Evolutionary conservation across 2,888 invertebrate genomes (phyloP), one percentile per base, ranked within the genome.

Genomic region (Carterocephalus palaemon): DNA sequence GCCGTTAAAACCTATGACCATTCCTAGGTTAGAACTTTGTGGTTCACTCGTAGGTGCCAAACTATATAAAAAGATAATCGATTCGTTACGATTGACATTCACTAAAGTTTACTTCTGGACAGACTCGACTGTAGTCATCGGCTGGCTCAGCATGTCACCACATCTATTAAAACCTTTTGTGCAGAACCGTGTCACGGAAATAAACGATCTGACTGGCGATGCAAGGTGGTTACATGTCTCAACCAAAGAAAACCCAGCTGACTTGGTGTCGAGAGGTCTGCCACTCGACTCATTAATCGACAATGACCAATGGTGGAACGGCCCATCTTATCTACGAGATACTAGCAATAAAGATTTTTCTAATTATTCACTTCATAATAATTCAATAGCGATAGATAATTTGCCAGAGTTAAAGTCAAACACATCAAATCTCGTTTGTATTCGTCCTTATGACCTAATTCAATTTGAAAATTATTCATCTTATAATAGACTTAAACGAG

Each of bases 381-480:
- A n/a, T n/a, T n/a, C n/a, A n/a, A n/a, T n/a, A n/a, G n/a, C n/a
- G n/a, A n/a, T 12, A 4, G 7, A 33, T 1, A 6, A 33, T 20
- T 33, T 33, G 4, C 33, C 33, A 2, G 33, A 33, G 7, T 7
- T 20, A 20, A 33, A 20, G 8, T 7, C 4, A 1, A 1, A 16
- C 9, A 34, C 28, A 16, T 15, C 31, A 20, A 40, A 8, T 10
- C 6, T 17, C n/a, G 6, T 23, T 8, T 22, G 29, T 22, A 6
- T 31, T 10, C 28, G 12, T 31, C n/a, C 10, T 2, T 12, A 9
- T 13, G 10, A 13, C 7, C 10, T 43, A 28, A 34, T 48, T 7
- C 8, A 37, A n/a, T 50, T 50, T 32, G 20, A 43, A 10, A 36
- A 43, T 17, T 47, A 45, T 22, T 50, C 47, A 1, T 41, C 45